These are phyloP conservation scores for Pandemis heparana DNA, from an alignment of 2,888 invertebrate genomes.

Conservation along the genomic window DNA sequence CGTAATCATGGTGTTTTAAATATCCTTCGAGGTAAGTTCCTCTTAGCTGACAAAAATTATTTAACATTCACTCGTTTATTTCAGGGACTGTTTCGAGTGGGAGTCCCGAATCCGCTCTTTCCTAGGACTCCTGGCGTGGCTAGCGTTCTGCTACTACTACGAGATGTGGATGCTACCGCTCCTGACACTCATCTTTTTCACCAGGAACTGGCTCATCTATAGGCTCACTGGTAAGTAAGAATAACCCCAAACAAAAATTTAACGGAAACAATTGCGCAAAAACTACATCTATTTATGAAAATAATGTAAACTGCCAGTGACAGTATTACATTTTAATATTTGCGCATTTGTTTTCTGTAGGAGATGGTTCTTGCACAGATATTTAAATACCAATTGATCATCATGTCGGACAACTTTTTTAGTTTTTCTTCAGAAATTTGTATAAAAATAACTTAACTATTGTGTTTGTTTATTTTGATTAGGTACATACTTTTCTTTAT, in stretches of 20 bases:
- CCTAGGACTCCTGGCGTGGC: slow-evolving; percentile 93
- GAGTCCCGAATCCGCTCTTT: slow-evolving; percentile 95
- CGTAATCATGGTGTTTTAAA: too few relatives aligned
- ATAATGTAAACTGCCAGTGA: too few relatives aligned
- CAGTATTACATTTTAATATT: too few relatives aligned
- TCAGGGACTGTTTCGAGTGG: slow-evolving; percentile 98
- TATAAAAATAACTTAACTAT: too few relatives aligned
- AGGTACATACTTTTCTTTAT: slow-evolving; percentile 30
- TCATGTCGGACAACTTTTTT: too few relatives aligned
- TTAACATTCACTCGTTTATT: slow-evolving; percentile 50
- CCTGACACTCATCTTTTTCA: slow-evolving; percentile 91
- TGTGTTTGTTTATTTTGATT: background rate
- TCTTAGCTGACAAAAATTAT: background rate
- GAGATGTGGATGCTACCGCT: slow-evolving; percentile 98
- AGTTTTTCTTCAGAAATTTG: too few relatives aligned
- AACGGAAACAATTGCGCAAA: too few relatives aligned
- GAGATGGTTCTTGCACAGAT: too few relatives aligned
- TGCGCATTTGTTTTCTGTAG: too few relatives aligned
- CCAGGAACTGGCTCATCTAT: slow-evolving; percentile 84
- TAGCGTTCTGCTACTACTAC: slow-evolving; percentile 96
- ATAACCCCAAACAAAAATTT: background rate
- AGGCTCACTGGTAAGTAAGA: slow-evolving; percentile 78
- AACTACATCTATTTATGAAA: too few relatives aligned
- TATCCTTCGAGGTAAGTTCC: too few relatives aligned
- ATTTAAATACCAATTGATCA: too few relatives aligned